Conservation (phyloP, 2,113 vertebrate species). For the Rhinopithecus roxellana region DNA sequence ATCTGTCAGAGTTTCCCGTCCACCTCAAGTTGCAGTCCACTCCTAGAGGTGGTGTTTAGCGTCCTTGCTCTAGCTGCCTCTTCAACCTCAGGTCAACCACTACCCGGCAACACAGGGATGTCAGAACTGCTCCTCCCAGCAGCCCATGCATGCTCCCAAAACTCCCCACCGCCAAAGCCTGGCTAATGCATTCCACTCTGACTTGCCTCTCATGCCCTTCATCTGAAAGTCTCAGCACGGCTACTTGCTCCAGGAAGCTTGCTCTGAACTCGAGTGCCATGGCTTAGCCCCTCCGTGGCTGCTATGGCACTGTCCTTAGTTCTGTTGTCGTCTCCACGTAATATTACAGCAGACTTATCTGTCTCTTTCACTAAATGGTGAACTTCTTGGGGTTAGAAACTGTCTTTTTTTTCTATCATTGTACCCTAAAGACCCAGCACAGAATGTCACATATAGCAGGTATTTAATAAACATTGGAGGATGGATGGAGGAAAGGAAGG, state of each 20-base stretch:
- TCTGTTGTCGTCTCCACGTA: not conserved
- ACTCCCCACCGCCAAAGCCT: not conserved
- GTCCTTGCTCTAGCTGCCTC: not conserved
- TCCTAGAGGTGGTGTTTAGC: not conserved
- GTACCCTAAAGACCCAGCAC: not conserved
- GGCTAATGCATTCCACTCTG: not conserved
- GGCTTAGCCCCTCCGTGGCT: not conserved
- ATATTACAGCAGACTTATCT: fast-evolving
- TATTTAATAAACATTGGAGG: not conserved
- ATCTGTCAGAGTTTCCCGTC: not conserved
- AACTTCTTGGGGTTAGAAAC: not conserved
- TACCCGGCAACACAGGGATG: not conserved
- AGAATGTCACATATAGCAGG: not conserved
- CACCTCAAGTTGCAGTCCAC: not conserved
- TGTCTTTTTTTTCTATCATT: not conserved
- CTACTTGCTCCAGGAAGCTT: not conserved
- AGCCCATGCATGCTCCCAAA: not conserved
- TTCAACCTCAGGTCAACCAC: not conserved
- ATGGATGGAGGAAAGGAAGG: not conserved
- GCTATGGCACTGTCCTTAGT: not conserved
- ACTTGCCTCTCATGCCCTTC: not conserved
- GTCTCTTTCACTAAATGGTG: not conserved
- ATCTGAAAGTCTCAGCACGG: not conserved
- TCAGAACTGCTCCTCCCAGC: not conserved
- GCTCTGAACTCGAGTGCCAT: not conserved